Evolutionary conservation across 2,797 vertebrate genomes (phyloP).

Genomic region (Halcyon smyrnensis): DNA sequence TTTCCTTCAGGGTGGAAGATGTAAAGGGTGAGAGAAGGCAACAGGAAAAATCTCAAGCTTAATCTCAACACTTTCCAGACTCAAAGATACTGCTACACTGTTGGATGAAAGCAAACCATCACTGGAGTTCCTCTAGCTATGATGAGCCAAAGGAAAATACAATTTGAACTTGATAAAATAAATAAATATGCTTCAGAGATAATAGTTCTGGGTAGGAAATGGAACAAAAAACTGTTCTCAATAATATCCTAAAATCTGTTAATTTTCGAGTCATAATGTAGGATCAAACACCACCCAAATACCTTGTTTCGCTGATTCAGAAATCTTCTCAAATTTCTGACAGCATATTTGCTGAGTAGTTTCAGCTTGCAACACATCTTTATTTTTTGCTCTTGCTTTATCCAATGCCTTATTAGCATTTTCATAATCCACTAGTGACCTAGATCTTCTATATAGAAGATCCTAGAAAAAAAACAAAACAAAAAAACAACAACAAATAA

Average conservation of each 20-base stretch:
- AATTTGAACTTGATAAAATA: background rate
- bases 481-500: background rate
- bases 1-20: background rate
- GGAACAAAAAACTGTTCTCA: background rate
- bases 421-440: constrained; percentile 96
- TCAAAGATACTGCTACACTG: background rate
- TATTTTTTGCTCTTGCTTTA: constrained; percentile 96
- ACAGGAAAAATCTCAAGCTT: background rate
- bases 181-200: background rate
- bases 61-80: background rate
- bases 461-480: constrained; percentile 80
- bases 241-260: background rate
- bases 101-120: background rate
- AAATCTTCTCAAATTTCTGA: constrained; percentile 99
- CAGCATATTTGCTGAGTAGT: constrained; percentile 95
- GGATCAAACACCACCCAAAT: constrained; percentile 26
- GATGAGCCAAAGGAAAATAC: background rate
- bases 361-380: constrained; percentile 97
- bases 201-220: background rate
- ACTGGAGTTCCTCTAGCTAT: background rate
- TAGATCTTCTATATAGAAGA: constrained; percentile 93
- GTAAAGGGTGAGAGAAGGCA: background rate
- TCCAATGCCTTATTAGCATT: constrained; percentile 98
- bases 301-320: constrained; percentile 98
- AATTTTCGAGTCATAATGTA: background rate